Conservation (phyloP, 2,113 vertebrate genomes). For the Nothobranchius furzeri region DNA sequence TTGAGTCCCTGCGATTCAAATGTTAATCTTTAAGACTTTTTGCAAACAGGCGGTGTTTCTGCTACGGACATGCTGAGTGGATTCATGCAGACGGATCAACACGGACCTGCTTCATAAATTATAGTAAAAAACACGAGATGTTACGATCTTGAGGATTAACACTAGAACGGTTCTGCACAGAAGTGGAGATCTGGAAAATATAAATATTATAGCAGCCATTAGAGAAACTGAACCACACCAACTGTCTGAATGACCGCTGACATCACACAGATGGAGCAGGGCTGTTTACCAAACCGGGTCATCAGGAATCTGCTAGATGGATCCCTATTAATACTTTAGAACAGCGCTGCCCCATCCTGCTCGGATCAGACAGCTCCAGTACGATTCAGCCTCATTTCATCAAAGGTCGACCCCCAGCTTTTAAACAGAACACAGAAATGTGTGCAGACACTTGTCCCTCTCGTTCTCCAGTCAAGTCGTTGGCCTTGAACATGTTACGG, state of each 20-base stretch:
- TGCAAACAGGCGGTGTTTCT: not conserved
- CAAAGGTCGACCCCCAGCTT: constrained; percentile 42
- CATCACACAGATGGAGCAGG: not conserved
- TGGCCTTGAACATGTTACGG: constrained; percentile 57
- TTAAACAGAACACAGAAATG: constrained; percentile 55
- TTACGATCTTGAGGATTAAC: constrained; percentile 50
- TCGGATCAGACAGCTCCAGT: constrained; percentile 29
- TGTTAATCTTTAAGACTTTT: constrained; percentile 45
- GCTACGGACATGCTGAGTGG: not conserved
- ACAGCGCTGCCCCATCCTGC: constrained; percentile 12
- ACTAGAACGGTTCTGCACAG: constrained; percentile 48
- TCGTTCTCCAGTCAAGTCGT: constrained; percentile 64
- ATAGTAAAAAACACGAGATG: not conserved
- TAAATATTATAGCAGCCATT: constrained; percentile 65
- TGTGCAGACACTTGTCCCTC: constrained; percentile 36
- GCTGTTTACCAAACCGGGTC: not conserved
- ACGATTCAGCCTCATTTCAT: constrained; percentile 49
- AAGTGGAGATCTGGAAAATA: constrained; percentile 52
- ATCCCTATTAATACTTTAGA: no score
- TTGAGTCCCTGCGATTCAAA: constrained; percentile 51
- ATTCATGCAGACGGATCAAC: not conserved
- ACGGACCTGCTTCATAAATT: not conserved
- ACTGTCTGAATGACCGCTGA: not conserved
- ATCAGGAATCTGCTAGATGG: no score
- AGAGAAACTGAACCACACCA: constrained; percentile 42